phyloP scores from a whole-genome alignment of 2,113 vertebrate genomes.

The Conger conger region DNA sequence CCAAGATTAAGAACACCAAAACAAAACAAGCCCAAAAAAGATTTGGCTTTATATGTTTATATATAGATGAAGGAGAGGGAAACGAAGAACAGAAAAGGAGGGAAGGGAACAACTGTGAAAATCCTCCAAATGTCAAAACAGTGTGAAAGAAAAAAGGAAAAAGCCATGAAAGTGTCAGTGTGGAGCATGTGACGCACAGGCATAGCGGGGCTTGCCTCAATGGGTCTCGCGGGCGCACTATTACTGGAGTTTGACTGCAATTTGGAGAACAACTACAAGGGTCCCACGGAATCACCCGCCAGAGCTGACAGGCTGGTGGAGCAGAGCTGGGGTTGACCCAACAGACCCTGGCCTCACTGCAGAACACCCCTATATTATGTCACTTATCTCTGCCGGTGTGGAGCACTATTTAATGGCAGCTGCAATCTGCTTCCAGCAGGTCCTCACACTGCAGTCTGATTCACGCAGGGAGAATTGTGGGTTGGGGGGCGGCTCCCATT shows the following conservation, averaged over 20 bases:
- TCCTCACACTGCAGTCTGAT: slow-evolving; percentile 32
- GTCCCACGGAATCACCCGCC: slow-evolving; percentile 58
- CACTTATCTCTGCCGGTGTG: slow-evolving; percentile 22
- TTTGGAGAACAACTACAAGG: slow-evolving; percentile 63
- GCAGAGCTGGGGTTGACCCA: slow-evolving; percentile 47
- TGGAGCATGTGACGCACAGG: slow-evolving; percentile 71
- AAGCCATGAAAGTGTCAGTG: slow-evolving; percentile 64
- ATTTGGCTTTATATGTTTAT: slow-evolving; percentile 23
- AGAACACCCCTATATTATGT: not conserved
- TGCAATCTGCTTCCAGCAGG: slow-evolving; percentile 35
- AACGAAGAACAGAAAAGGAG: slow-evolving; percentile 42
- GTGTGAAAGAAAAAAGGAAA: slow-evolving; percentile 48
- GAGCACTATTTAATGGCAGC: slow-evolving; percentile 32
- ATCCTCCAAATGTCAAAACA: slow-evolving; percentile 61
- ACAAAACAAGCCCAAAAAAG: slow-evolving; percentile 60
- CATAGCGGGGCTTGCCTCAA: slow-evolving; percentile 61
- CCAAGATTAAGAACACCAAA: slow-evolving; percentile 66
- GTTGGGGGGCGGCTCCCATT: slow-evolving; percentile 31
- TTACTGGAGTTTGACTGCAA: slow-evolving; percentile 70
- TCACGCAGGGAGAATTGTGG: slow-evolving; percentile 31
- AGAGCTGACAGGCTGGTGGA: slow-evolving; percentile 66
- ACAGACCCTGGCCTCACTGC: slow-evolving; percentile 42
- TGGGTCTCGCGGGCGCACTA: slow-evolving; percentile 72
- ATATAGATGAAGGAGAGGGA: slow-evolving; percentile 37
- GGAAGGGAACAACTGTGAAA: slow-evolving; percentile 63